Base-by-base conservation (phyloP, 2,113 vertebrate genomes). In the Fukomys damarensis region DNA sequence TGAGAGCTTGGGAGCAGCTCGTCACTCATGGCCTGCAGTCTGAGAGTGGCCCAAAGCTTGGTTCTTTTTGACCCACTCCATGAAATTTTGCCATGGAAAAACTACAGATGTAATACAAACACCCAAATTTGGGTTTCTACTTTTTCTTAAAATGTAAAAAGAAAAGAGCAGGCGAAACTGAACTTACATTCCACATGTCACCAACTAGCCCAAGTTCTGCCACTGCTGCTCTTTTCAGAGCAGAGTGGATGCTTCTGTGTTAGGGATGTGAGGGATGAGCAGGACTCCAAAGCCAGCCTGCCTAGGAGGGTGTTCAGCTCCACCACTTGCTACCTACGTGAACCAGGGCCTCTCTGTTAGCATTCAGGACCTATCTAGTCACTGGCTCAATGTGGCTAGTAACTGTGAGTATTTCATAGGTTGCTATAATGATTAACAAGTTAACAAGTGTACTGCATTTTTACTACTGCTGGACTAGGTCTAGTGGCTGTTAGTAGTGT, bases 121-220 rank as follows among this genome's bases (percentile, higher is more conserved):
- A 68, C 2, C 35, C n/a, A 93, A 13, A 59, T 70, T 61, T 26
- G 65, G 14, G 86, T 79, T 68, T 92, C 35, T 59, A n/a, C 24
- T 76, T 68, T 91, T 63, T 86, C 66, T 74, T 80, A 35, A 77
- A 43, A 46, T 52, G 11, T 43, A 58, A 91, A 68, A 61, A 49
- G 28, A 77, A 70, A 79, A 61, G n/a, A 56, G 26, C 65, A 87
- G 32, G 20, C 13, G 56, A 88, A 90, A 63, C 30, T n/a, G 35
- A 76, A 22, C 24, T 61, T 28, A n/a, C 11, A 56, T 58, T 59
- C 70, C 59, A 43, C 20, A n/a, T 66, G 70, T 5, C 11, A 52
- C 14, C 63, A 59, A 26, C 12, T 76, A 46, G 56, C 49, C 12
- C 3, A 3, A 32, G 46, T 54, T 52, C 38, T 30, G 12, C 4